Percentiles rank a stretch among this genome's conserved stretches.
Conservation (phyloP, 1,140 invertebrate species). For the Cheumatopsyche charites region DNA sequence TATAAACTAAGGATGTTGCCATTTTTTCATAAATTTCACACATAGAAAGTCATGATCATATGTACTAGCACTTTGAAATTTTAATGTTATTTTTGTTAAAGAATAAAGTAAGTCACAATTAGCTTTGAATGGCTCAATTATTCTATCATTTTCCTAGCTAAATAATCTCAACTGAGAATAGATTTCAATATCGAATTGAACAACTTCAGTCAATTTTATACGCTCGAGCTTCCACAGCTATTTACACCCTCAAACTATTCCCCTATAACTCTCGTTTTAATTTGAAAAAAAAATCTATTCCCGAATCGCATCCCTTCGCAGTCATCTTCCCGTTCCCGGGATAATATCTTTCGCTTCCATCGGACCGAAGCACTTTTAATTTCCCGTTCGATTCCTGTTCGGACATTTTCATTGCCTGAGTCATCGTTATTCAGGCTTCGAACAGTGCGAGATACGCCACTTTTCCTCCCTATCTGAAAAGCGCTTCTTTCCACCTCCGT, state of each 20-base stretch:
- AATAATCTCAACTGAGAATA: too few relatives aligned
- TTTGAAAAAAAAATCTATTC: constrained; percentile 40
- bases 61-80: too few relatives aligned
- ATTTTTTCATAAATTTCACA: too few relatives aligned
- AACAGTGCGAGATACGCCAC: constrained; percentile 10
- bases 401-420: constrained; percentile 23
- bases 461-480: background rate
- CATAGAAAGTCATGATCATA: too few relatives aligned
- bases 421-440: constrained; percentile 32
- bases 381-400: constrained; percentile 43
- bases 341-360: constrained; percentile 44
- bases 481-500: background rate
- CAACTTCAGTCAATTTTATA: too few relatives aligned
- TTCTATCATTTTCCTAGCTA: too few relatives aligned
- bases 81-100: too few relatives aligned
- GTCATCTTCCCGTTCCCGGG: constrained; percentile 3
- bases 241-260: constrained; percentile 45
- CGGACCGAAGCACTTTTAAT: constrained; percentile 45
- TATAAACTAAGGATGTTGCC: too few relatives aligned
- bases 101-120: too few relatives aligned
- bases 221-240: constrained; percentile 28
- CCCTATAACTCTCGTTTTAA: constrained; percentile 46
- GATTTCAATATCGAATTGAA: too few relatives aligned
- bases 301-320: constrained; percentile 4
- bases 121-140: too few relatives aligned